Base-by-base conservation (phyloP, 2,888 invertebrate species). In the Dryadula phaetusa region DNA sequence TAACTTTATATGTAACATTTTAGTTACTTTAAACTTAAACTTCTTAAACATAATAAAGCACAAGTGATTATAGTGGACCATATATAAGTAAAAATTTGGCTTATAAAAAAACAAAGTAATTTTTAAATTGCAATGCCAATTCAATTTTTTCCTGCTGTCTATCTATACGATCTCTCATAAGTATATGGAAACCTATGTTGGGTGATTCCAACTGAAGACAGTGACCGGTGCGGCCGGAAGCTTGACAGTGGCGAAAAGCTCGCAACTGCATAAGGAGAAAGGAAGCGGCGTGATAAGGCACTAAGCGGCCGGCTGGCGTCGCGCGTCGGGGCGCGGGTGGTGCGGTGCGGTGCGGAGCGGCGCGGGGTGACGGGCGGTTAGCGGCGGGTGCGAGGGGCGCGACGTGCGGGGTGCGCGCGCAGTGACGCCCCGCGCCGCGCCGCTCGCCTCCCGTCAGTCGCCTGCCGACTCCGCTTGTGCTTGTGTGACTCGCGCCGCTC, bases 381-480 rank as follows among this genome's bases (percentile, higher is more conserved):
- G 85, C 1, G 83, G 87, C 86, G 88, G 88, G 88, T 88, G 90
- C 90, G 89, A 0, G 47, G 75, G 77, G 83, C 72, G 79, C 70
- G 80, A 76, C 77, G 82, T 70, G 83, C 74, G 84, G 86, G 83
- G 87, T 87, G 88, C 88, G 88, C 89, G 90, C 91, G 90, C 89
- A 86, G 77, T 80, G 83, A 85, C 85, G 82, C 85, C 83, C 88
- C 89, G 90, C 89, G 82, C 88, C 86, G 85, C 89, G 83, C 88
- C 80, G 83, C 85, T 80, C 81, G 82, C 86, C 86, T 81, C 85
- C 87, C 89, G 88, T 89, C 93, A 93, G 94, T 94, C 93, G 94
- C 93, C 93, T 87, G 94, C 93, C 94, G 92, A 90, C 92, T 92
- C 92, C 78, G 92, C 92, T 92, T 92, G 90, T 87, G 92, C 92